Percentiles rank a stretch among this genome's conserved stretches.
These are phyloP conservation scores for Drosophila lacteicornis DNA, from an alignment of 1,140 invertebrate genomes.

Conservation along the genomic window DNA sequence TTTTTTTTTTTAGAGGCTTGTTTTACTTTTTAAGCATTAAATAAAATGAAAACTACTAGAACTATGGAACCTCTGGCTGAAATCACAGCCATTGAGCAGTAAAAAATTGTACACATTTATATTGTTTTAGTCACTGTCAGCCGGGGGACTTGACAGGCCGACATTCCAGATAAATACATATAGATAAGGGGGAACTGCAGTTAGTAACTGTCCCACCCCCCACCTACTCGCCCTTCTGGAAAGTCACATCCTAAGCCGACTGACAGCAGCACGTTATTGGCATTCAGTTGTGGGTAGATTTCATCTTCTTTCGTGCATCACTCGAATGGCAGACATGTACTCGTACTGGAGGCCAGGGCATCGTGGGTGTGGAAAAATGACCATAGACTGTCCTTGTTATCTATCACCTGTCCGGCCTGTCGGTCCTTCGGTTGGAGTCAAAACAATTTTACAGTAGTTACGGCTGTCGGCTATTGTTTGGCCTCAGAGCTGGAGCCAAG, in stretches of 20 bases:
- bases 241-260: constrained; percentile 43
- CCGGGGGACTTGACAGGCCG: constrained; percentile 19
- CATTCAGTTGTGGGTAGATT: constrained; percentile 61
- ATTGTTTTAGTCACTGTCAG: constrained; percentile 53
- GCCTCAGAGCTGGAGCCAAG: constrained; percentile 15
- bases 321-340: background rate
- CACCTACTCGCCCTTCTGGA: background rate
- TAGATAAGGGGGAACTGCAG: constrained; percentile 42
- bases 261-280: constrained; percentile 60
- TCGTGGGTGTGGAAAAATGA: constrained; percentile 46
- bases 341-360: background rate
- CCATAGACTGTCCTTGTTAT: constrained; percentile 59
- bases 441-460: constrained; percentile 61
- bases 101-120: constrained; percentile 40
- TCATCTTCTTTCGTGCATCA: constrained; percentile 42
- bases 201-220: constrained; percentile 26
- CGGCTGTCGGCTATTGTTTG: constrained; percentile 45
- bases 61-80: background rate
- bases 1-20: too few relatives aligned
- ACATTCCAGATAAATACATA: constrained; percentile 58
- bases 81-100: constrained; percentile 7
- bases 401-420: constrained; percentile 55
- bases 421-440: constrained; percentile 30
- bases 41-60: background rate
- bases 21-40: background rate